Base-by-base conservation (phyloP, 2,888 invertebrate species). In the Lasiommata megera region DNA sequence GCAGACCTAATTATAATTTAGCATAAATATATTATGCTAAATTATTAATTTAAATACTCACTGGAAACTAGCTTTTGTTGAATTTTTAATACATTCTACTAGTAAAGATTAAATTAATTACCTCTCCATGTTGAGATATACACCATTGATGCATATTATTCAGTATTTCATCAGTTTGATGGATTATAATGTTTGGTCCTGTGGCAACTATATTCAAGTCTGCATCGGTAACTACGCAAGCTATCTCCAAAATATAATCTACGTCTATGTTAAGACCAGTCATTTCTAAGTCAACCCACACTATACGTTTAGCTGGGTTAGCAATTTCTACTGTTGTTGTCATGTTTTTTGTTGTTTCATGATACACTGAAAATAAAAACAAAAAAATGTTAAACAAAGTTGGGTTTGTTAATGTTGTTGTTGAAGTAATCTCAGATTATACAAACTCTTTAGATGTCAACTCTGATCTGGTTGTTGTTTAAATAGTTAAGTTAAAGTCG, bases 241-340 rank as follows among this genome's bases (percentile, higher is more conserved):
- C 96, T 55, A 98, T 93, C 92, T 99, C 99, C 72, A 99, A 80
- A 54, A 99, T 96, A 63, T 94, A 93, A 73, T 97, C 95, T 52
- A 84, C 93, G 0, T 94, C 90, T 47, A 95, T 77, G 76, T 98
- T 93, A 12, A 99, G 83, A 0, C 99, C 99, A 7, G 98, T 97
- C 97, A 99, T 97, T 94, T 96, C 96, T 69, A 95, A 79, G 70
- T 96, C 96, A 40, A 96, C 86, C 96, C 96, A 96, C 11, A 95
- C 94, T 63, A 96, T 88, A 34, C 81, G 74, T 54, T 86, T 87
- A 0, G 79, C 78, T 37, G 71, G 71, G 56, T 51, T 63, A 17
- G 56, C 56, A 70, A 69, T 65, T 66, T n/a, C 41, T 75, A 5
- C 40, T 54, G 12, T 41, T 12, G 47, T 41, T 38, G 34, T 34